A percentile compares a stretch with the other conserved stretches of the same genome.
These are phyloP conservation scores for Acanthis flammea DNA, from an alignment of 2,797 vertebrate genomes.

Conservation along the genomic window DNA sequence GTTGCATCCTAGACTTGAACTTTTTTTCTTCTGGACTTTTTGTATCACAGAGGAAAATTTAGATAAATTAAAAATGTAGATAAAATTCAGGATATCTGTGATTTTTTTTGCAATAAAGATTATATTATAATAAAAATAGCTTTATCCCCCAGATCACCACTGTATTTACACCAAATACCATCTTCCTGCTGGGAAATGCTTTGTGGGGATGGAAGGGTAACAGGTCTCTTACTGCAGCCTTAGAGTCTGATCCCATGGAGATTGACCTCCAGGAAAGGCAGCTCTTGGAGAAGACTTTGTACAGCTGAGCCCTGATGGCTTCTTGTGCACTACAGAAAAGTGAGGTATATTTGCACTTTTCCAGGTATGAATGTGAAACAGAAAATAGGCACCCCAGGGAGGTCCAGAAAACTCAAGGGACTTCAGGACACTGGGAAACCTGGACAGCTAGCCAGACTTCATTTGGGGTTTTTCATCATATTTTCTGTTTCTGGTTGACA, in stretches of 20 bases:
- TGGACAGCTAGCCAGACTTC: background rate
- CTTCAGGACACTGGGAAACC: background rate
- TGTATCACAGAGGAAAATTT: background rate
- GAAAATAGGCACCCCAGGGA: background rate
- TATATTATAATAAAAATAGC: constrained; percentile 21
- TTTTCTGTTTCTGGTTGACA: background rate
- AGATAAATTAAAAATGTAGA: background rate
- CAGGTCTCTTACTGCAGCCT: background rate
- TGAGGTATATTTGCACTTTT: background rate
- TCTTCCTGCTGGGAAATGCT: background rate
- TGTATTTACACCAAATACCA: background rate
- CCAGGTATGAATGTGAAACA: background rate
- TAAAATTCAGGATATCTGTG: background rate
- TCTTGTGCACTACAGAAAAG: background rate
- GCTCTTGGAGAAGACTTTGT: background rate
- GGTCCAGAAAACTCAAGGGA: background rate
- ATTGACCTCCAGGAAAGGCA: background rate
- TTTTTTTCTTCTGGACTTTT: background rate
- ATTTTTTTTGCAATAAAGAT: background rate
- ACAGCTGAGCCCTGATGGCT: background rate
- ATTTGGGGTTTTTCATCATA: background rate
- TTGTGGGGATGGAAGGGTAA: background rate
- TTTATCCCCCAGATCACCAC: background rate
- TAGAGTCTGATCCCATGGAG: background rate
- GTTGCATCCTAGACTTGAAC: background rate